Percentiles rank a stretch among this genome's conserved stretches.
These are phyloP conservation scores for Sturmia bella DNA, from an alignment of 2,888 invertebrate genomes.

Conservation along the genomic window DNA sequence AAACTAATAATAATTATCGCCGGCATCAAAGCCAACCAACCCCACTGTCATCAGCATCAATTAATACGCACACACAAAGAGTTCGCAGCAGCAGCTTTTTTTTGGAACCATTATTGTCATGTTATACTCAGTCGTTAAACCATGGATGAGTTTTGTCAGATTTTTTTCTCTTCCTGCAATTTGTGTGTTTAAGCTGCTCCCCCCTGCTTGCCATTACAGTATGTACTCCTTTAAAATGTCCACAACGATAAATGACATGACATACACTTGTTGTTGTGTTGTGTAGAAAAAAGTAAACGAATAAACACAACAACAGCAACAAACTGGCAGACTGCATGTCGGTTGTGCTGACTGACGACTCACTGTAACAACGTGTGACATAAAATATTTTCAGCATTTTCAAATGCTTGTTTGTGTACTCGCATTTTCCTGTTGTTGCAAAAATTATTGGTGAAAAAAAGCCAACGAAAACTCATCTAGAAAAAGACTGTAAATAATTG, in stretches of 20 bases:
- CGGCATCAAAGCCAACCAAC: constrained; percentile 21
- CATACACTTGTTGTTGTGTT: constrained; percentile 62
- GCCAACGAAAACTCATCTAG: constrained; percentile 2
- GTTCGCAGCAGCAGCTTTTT: neutral
- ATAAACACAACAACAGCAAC: neutral
- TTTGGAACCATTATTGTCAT: constrained; percentile 44
- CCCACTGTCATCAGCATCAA: constrained; percentile 23
- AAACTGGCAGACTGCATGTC: constrained; percentile 2
- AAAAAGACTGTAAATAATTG: constrained; percentile 62
- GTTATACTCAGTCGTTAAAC: constrained; percentile 35
- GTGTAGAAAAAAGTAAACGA: constrained; percentile 25
- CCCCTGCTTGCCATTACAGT: neutral
- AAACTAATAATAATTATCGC: constrained; percentile 65
- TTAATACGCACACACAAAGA: neutral
- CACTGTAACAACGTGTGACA: constrained; percentile 38
- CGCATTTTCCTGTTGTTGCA: constrained; percentile 48
- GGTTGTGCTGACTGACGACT: neutral
- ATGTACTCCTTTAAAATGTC: neutral
- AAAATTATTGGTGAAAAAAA: constrained; percentile 15
- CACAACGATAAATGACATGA: constrained; percentile 51
- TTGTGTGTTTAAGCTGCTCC: neutral
- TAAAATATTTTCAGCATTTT: constrained; percentile 47
- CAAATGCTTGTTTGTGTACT: constrained; percentile 45
- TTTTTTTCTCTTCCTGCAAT: constrained; percentile 17
- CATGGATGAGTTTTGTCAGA: constrained; percentile 8